A percentile compares a stretch with the other conserved stretches of the same genome.
These are phyloP conservation scores for Trypoxylon attenuatum DNA, from an alignment of 2,888 invertebrate species.

Conservation along the genomic window DNA sequence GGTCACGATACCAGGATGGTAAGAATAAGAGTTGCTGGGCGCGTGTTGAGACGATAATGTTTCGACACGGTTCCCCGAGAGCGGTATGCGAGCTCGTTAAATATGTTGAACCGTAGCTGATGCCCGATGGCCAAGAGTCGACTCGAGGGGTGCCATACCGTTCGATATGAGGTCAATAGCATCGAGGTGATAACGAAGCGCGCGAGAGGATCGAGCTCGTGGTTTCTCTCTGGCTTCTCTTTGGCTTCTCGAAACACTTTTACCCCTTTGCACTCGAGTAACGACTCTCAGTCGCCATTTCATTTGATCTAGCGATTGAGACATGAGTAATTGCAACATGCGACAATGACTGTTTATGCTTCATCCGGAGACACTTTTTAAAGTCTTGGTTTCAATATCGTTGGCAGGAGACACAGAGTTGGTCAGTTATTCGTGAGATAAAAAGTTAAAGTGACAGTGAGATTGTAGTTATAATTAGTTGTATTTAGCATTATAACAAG, in stretches of 20 bases:
- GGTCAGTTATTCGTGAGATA: too few species aligned
- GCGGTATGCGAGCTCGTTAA: conserved; percentile 57
- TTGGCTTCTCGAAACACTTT: conserved; percentile 15
- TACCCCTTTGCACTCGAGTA: conserved; percentile 33
- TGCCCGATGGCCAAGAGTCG: too few species aligned
- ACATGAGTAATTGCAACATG: too few species aligned
- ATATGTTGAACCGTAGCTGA: conserved; percentile 44
- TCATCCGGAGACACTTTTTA: too few species aligned
- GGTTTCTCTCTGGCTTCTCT: conserved; percentile 19
- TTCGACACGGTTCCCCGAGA: conserved; percentile 38
- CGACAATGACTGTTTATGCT: too few species aligned
- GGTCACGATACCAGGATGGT: conserved; percentile 23
- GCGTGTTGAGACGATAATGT: conserved; percentile 47
- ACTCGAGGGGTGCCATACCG: conserved; percentile 32
- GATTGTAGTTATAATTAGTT: too few species aligned
- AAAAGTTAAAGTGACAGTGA: too few species aligned
- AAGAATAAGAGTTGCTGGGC: conserved; percentile 49
- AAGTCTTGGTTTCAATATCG: too few species aligned
- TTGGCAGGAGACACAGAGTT: too few species aligned
- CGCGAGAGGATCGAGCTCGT: conserved; percentile 27
- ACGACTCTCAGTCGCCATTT: too few species aligned
- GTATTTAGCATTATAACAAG: too few species aligned
- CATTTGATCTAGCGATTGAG: too few species aligned
- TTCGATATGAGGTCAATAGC: conserved; percentile 57
- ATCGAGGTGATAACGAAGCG: conserved; percentile 45